A percentile compares a stretch with the other conserved stretches of the same genome.
These are phyloP conservation scores for Anastatus disparis DNA, from an alignment of 1,140 invertebrate genomes.

Conservation along the genomic window DNA sequence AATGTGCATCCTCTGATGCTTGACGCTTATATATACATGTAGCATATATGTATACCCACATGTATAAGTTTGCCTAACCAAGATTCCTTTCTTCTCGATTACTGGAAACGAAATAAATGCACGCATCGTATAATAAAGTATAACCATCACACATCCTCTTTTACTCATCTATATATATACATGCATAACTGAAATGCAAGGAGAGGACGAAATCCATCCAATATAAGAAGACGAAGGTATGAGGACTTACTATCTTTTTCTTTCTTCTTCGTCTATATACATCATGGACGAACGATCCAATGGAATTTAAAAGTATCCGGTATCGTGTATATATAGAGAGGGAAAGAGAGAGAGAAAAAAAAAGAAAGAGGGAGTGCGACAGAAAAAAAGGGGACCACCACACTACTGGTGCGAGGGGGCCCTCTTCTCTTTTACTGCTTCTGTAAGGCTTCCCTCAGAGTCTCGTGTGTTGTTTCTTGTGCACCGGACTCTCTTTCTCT, in stretches of 20 bases:
- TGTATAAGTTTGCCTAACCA: no score
- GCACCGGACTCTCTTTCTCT: no score
- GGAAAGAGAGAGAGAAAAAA: not conserved
- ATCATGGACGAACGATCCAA: conserved; percentile 19
- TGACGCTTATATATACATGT: no score
- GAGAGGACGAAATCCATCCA: conserved; percentile 28
- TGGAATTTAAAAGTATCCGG: conserved; percentile 40
- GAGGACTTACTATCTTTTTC: no score
- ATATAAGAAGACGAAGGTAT: not conserved
- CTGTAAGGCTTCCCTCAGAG: conserved; percentile 27
- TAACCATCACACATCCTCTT: no score
- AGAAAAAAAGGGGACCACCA: conserved; percentile 11
- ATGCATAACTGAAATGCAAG: not conserved
- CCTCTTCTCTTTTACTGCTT: not conserved
- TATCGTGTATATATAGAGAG: conserved; percentile 12
- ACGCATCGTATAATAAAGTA: no score
- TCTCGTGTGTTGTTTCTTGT: no score
- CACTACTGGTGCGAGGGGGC: not conserved
- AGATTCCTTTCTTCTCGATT: conserved; percentile 40
- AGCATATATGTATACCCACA: no score
- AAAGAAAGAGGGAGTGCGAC: no score
- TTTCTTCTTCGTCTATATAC: no score
- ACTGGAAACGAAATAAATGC: conserved; percentile 35
- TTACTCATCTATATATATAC: no score
- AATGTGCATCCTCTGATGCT: no score